Base-by-base conservation (phyloP, 2,888 invertebrate genomes). In the Agrochola litura region DNA sequence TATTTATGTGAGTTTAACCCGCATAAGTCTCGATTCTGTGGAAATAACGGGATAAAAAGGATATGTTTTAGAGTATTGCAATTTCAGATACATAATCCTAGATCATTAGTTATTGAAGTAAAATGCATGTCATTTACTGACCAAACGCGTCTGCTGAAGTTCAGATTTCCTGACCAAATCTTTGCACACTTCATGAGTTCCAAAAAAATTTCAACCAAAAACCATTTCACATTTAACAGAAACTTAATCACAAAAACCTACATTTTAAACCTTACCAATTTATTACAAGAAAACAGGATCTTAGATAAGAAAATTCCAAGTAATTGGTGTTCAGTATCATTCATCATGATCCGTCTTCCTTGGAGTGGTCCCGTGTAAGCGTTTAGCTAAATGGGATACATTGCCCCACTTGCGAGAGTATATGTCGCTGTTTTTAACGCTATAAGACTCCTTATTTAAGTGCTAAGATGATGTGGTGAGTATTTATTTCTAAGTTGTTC, bases 271-370 rank as follows among this genome's bases (percentile, higher is more conserved):
- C 60, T 61, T 49, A 46, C 43, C 83, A 83, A 78, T 82, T 68
- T 79, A 83, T 75, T 41, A 82, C 61, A 73, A 56, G 71, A 70
- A 77, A 71, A 79, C 75, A 76, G 56, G 65, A 71, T 82, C 77
- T 79, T 46, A 81, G 75, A 81, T 82, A 84, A 87, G 86, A 86
- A 89, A 85, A 71, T 88, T 88, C 88, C 72, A 84, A 88, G 90
- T 90, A 90, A 90, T 90, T 89, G 89, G 84, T 77, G 79, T 81
- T 77, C 56, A 49, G 79, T 79, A 86, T 83, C 85, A 86, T 91
- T 90, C 83, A 90, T 91, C 91, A 89, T 88, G 88, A 90, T 91
- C 91, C 91, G 85, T 91, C 91, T 90, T 90, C 77, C 71, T 72
- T 67, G 76, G 78, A 86, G 84, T 83, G 86, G 81, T 86, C 81